Conservation (phyloP, 2,113 vertebrate species). For the Rhinichthys klamathensis region DNA sequence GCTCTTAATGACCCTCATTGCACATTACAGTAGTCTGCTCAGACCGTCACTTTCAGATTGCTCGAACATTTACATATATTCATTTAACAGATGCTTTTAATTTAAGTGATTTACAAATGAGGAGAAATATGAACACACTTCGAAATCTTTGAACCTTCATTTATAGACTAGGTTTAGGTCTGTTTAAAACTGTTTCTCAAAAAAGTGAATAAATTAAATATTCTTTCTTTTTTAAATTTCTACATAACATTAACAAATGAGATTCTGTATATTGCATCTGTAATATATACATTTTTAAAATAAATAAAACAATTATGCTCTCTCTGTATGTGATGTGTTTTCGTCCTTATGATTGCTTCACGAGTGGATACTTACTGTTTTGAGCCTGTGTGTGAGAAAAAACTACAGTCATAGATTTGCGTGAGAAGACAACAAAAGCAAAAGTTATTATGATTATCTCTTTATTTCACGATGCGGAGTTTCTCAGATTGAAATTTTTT, state of each 20-base stretch:
- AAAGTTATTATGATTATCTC: not conserved
- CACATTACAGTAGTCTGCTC: not conserved
- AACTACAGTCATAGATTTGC: not conserved
- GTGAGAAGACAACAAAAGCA: not conserved
- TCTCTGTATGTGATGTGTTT: not conserved
- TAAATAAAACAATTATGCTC: not conserved
- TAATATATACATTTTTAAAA: not conserved
- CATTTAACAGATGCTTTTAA: slow-evolving; percentile 10
- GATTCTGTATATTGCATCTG: not conserved
- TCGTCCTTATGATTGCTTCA: not conserved
- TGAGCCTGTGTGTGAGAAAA: not conserved
- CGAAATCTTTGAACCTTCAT: not conserved
- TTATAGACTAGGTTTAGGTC: not conserved
- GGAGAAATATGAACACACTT: not conserved
- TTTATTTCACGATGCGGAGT: not conserved
- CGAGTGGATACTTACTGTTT: not conserved
- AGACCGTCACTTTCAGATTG: not conserved
- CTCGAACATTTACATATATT: not conserved
- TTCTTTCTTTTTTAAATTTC: not conserved
- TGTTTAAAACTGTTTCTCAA: not conserved
- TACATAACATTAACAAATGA: not conserved
- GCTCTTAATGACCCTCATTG: not conserved
- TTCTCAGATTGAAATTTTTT: not conserved
- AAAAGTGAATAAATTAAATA: not conserved
- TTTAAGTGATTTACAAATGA: not conserved